Conservation (phyloP, 2,113 vertebrate species). For the Eulacestoma nigropectus region DNA sequence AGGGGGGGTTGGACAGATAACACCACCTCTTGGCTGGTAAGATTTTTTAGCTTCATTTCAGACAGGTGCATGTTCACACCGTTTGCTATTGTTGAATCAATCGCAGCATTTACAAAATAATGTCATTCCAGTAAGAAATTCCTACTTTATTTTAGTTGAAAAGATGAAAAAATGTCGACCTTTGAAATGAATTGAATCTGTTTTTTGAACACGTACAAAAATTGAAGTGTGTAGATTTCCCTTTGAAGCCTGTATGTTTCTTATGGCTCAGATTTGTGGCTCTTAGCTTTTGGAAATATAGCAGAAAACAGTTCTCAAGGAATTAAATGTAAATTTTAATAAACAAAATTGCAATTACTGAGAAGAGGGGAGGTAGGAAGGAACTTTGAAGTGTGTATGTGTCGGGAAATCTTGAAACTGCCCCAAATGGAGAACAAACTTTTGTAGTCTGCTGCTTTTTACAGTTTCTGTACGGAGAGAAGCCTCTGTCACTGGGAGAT, state of each 20-base stretch:
- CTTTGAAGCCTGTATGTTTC: conserved; percentile 62
- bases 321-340: conserved; percentile 33
- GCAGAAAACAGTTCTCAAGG: neutral
- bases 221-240: conserved; percentile 40
- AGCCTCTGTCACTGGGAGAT: neutral
- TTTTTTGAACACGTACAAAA: conserved; percentile 5
- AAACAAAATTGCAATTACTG: conserved; percentile 25
- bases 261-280: conserved; percentile 53
- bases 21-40: conserved; percentile 97
- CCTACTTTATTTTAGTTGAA: conserved; percentile 28
- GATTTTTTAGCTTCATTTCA: conserved; percentile 57
- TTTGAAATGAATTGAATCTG: conserved; percentile 47
- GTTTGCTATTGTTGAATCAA: neutral
- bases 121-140: neutral
- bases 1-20: conserved; percentile 93
- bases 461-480: neutral
- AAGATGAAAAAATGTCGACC: conserved; percentile 24
- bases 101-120: neutral
- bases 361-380: neutral
- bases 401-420: neutral
- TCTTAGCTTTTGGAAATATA: conserved; percentile 51
- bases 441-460: neutral
- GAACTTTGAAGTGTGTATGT: neutral
- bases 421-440: neutral
- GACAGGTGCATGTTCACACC: neutral